Conservation (phyloP, 2,888 invertebrate species). For the Tipula helvola region DNA sequence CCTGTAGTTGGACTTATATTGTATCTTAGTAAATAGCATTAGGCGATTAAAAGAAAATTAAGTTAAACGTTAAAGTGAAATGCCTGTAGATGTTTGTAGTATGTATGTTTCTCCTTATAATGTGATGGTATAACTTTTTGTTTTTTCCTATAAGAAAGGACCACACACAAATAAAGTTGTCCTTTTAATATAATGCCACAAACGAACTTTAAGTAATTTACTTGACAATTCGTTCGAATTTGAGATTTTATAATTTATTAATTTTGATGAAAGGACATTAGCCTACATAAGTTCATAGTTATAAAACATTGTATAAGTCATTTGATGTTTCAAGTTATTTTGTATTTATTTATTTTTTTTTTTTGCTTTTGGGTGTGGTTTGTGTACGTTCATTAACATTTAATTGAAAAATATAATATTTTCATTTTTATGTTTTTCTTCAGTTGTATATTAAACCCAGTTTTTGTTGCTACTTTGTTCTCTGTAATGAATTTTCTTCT, state of each 20-base stretch:
- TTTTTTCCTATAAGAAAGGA: background rate
- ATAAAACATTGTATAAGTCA: background rate
- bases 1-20: background rate
- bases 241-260: background rate
- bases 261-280: background rate
- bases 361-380: background rate
- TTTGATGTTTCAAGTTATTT: background rate
- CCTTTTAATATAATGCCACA: background rate
- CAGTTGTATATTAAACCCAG: background rate
- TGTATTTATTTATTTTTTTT: background rate
- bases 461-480: background rate
- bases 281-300: background rate
- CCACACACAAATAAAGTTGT: background rate
- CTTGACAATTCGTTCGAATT: background rate
- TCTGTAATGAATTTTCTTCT: background rate
- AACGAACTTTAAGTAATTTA: background rate
- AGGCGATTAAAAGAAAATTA: background rate
- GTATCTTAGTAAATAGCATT: background rate
- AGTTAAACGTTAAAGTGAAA: background rate
- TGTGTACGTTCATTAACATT: background rate
- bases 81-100: background rate
- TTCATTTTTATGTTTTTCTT: background rate
- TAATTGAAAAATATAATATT: conserved; percentile 4
- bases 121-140: background rate
- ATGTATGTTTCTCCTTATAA: background rate